Evolutionary conservation across 2,888 invertebrate genomes (phyloP).

Genomic region (Macaria notata): DNA sequence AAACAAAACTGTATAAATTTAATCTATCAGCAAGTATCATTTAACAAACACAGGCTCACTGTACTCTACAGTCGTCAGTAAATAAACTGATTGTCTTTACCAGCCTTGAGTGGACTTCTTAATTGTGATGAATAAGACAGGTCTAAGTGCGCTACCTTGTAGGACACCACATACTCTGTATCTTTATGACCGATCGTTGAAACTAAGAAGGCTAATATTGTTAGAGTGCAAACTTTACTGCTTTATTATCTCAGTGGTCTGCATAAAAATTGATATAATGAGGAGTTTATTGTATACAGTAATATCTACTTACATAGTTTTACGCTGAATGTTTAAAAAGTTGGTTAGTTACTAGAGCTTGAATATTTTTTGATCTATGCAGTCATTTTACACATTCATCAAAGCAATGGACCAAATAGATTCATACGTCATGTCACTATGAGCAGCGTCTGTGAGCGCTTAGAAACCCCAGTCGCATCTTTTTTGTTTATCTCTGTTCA

Average conservation of each 20-base stretch:
- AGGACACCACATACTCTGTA: neutral
- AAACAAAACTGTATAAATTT: no score
- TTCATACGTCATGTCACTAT: no score
- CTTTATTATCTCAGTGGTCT: conserved; percentile 1
- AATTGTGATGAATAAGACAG: conserved; percentile 24
- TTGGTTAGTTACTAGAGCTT: no score
- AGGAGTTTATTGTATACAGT: no score
- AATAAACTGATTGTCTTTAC: conserved; percentile 20
- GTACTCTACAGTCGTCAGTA: neutral
- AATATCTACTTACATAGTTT: no score
- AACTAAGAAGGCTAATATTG: conserved; percentile 3
- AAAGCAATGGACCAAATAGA: no score
- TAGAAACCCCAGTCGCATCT: conserved; percentile 1
- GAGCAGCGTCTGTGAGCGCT: no score
- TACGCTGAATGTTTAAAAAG: no score
- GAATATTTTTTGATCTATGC: no score
- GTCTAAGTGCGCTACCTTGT: conserved; percentile 12
- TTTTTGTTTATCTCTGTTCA: conserved; percentile 25
- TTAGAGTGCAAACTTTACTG: conserved; percentile 2
- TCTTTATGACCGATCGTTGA: conserved; percentile 10
- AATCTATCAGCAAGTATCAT: no score
- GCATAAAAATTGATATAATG: no score
- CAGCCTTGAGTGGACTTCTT: conserved; percentile 23
- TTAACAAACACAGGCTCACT: neutral
- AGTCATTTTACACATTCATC: no score